These are phyloP conservation scores for Pollenia amentaria DNA, from an alignment of 2,888 invertebrate genomes.

Conservation along the genomic window DNA sequence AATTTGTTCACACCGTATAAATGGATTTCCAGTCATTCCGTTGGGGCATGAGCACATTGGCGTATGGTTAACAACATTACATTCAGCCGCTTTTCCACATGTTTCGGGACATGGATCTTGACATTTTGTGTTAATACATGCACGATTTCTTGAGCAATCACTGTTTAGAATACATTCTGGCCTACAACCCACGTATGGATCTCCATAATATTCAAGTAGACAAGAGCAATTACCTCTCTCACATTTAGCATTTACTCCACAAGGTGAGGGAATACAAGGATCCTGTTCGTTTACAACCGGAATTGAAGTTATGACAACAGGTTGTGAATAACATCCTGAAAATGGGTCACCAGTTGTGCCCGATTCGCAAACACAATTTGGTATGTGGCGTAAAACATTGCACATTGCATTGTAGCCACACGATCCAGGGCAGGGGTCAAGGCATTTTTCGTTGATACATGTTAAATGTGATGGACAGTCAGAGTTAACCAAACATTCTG, in stretches of 20 bases:
- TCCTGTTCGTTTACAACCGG: conserved; percentile 84
- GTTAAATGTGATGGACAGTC: conserved; percentile 87
- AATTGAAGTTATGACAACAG: conserved; percentile 73
- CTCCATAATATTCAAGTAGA: conserved; percentile 87
- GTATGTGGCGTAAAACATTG: conserved; percentile 89
- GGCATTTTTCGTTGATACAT: conserved; percentile 88
- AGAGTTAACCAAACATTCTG: conserved; percentile 86
- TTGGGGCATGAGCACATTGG: conserved; percentile 91
- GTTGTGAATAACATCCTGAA: conserved; percentile 86
- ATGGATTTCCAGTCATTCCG: conserved; percentile 90
- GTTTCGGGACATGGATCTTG: conserved; percentile 90
- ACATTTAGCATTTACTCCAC: conserved; percentile 86
- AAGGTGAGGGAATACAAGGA: conserved; percentile 85
- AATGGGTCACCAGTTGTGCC: conserved; percentile 88
- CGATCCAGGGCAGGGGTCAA: conserved; percentile 89
- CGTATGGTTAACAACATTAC: conserved; percentile 90
- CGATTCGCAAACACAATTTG: conserved; percentile 89
- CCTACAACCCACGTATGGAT: conserved; percentile 88
- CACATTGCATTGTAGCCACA: conserved; percentile 90
- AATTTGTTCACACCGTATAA: conserved; percentile 87
- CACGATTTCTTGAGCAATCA: conserved; percentile 89
- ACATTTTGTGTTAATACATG: conserved; percentile 90
- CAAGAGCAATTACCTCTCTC: conserved; percentile 88
- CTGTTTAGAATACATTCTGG: conserved; percentile 91
- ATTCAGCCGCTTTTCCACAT: conserved; percentile 91